These are phyloP conservation scores for Labeo catla DNA, from an alignment of 2,113 vertebrate species.

Conservation along the genomic window DNA sequence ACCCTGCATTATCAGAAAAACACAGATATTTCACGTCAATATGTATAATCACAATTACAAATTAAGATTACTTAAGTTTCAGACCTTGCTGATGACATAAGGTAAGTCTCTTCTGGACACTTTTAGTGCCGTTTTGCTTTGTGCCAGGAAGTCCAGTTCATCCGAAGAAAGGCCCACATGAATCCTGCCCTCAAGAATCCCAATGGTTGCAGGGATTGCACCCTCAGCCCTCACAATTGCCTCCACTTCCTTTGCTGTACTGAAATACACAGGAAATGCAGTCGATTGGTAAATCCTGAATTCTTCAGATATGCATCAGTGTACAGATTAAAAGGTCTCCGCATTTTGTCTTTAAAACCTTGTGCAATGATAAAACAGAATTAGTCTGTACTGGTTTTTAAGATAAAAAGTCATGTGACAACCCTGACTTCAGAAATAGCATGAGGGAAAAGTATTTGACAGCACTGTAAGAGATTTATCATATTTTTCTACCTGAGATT, in stretches of 20 bases:
- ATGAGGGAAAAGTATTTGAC: neutral
- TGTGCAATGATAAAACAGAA: neutral
- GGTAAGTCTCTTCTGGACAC: conserved; percentile 88
- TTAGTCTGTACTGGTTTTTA: neutral
- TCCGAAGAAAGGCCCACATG: conserved; percentile 80
- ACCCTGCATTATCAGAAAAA: conserved; percentile 70
- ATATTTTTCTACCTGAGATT: conserved; percentile 81
- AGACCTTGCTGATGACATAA: conserved; percentile 83
- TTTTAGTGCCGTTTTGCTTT: conserved; percentile 76
- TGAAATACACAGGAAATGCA: conserved; percentile 60
- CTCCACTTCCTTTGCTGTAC: conserved; percentile 86
- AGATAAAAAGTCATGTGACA: neutral
- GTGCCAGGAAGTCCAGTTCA: conserved; percentile 81
- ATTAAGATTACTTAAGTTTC: conserved; percentile 8
- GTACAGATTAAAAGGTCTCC: neutral
- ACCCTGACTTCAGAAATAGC: neutral
- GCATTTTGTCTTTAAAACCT: neutral
- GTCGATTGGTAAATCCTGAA: neutral
- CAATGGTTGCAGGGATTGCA: conserved; percentile 85
- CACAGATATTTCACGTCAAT: conserved; percentile 6
- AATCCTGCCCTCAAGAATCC: conserved; percentile 80
- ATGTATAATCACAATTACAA: neutral
- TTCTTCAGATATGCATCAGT: neutral
- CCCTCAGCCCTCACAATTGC: conserved; percentile 79
- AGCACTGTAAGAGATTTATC: neutral